Base-by-base conservation (phyloP, 2,888 invertebrate genomes). In the Rhagonycha fulva region DNA sequence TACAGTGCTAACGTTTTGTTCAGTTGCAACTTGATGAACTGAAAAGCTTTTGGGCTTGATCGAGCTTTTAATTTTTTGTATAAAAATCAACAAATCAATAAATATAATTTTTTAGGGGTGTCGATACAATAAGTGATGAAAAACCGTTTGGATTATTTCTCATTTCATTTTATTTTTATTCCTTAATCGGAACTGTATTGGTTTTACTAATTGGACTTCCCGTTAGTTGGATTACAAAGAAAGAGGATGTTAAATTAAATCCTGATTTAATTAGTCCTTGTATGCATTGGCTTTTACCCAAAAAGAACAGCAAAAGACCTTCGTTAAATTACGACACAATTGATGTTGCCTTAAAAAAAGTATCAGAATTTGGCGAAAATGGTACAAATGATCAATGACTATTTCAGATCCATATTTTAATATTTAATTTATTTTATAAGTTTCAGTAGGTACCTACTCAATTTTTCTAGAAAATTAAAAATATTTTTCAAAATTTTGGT, bases 141-240 rank as follows among this genome's bases (percentile, higher is more conserved):
- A 62, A 80, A 3, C 73, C 78, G 11, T 72, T 79, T 12, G 70
- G 70, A 11, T 26, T 83, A 24, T 85, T 84, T 72, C 76, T 79
- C 24, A 79, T 85, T 11, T 84, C 84, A 0, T 83, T 81, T 70
- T 84, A 85, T 70, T 85, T 81, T 78, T 83, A 82, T 63, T 62
- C 79, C 0, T 24, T 80, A 5, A 77, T 81, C n/a, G 80, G 80
- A 14, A 74, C 71, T 2, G 4, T 68, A 2, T 19, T 80, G 4
- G 78, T 76, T n/a, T 19, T 81, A 24, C 12, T 76, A 28, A 30
- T 80, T 32, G 81, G 80, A 9, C 67, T 81, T 14, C 72, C 75
- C 9, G 68, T 80, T 12, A 80, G 80, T 68, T 80, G 80, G 80
- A 14, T 72, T 10, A 80, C 80, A 14, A 78, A 62, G n/a, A 73